A percentile compares a stretch with the other conserved stretches of the same genome.
Conservation (phyloP, 2,113 vertebrate species). For the Amazona vittata region DNA sequence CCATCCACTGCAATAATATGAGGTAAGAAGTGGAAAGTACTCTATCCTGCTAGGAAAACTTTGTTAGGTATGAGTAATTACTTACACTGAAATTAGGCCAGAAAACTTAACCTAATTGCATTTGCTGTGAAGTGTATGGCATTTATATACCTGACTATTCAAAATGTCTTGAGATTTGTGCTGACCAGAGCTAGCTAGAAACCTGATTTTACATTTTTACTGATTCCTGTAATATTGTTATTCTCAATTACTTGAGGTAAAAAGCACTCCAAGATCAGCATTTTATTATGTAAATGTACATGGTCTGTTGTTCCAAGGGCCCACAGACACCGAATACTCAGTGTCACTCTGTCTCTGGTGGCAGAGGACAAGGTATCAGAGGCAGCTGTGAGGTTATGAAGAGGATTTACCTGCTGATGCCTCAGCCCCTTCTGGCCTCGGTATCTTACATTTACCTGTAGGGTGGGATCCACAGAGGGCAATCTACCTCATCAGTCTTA, state of each 20-base stretch:
- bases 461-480: background rate
- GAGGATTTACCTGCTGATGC: background rate
- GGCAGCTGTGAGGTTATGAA: background rate
- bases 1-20: accelerated
- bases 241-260: background rate
- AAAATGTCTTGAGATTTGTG: background rate
- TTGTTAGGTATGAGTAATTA: background rate
- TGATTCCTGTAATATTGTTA: background rate
- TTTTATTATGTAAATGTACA: background rate
- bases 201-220: background rate
- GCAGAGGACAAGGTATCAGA: background rate
- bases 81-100: background rate
- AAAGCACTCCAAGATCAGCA: background rate
- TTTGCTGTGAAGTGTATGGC: background rate
- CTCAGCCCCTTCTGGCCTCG: background rate
- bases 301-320: background rate
- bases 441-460: background rate
- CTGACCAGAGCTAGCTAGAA: background rate
- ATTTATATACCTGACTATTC: background rate
- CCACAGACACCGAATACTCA: accelerated
- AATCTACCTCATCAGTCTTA: background rate
- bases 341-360: background rate
- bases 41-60: background rate
- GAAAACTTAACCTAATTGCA: background rate
- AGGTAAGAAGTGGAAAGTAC: background rate